phyloP scores from a whole-genome alignment of 2,888 invertebrate genomes.

The Cactoblastis cactorum region DNA sequence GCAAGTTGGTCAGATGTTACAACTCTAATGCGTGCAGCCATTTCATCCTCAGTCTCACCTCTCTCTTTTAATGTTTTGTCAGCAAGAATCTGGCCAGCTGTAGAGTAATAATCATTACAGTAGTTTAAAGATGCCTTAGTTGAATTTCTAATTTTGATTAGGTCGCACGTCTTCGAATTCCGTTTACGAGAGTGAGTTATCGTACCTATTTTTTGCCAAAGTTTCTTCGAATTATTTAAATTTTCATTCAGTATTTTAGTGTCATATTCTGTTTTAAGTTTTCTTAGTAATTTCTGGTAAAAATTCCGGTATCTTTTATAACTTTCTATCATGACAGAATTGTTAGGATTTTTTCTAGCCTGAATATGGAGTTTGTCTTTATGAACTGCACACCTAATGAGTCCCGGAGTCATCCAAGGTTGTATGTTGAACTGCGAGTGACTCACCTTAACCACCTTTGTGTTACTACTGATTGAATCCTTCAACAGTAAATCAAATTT shows the following conservation, averaged over 20 bases:
- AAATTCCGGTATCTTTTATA: background rate
- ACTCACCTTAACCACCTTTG: background rate
- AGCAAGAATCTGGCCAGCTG: constrained; percentile 16
- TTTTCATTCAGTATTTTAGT: background rate
- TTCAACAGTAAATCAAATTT: background rate
- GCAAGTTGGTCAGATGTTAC: background rate
- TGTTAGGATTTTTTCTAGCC: constrained; percentile 7
- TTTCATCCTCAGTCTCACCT: background rate
- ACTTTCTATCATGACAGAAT: background rate
- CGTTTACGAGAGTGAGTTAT: background rate
- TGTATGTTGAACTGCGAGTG: constrained; percentile 14
- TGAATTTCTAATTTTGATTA: background rate
- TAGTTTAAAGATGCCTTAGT: constrained; percentile 9
- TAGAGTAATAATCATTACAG: constrained; percentile 17
- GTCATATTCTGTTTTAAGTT: background rate
- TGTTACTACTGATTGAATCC: background rate
- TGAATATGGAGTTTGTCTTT: constrained; percentile 15
- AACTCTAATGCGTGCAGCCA: background rate
- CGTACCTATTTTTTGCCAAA: background rate
- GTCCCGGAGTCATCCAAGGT: constrained; percentile 21
- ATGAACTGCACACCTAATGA: constrained; percentile 15
- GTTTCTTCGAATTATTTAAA: background rate
- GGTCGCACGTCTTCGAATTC: background rate
- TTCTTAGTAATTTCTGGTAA: background rate
- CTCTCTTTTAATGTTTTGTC: constrained; percentile 5